Evolutionary conservation across 2,888 invertebrate genomes (phyloP), one percentile per base, ranked within the genome.

Genomic region (Patella depressa): DNA sequence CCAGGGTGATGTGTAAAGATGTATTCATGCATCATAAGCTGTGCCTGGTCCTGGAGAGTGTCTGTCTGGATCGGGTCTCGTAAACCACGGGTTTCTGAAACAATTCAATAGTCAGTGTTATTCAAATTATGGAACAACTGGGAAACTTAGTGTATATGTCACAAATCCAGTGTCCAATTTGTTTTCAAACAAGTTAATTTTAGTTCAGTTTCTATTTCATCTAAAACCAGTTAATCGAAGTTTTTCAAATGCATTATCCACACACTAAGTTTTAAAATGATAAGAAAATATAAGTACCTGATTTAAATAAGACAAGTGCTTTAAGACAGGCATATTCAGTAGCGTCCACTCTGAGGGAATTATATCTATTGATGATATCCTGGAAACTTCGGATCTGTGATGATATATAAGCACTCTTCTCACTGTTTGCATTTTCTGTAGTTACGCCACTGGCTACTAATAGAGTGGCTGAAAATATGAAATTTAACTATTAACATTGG

Each of bases 311-410:
- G 7, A 96, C 94, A 14, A 96, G 93, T 0, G 96, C 95, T 89
- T 96, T 96, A n/a, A 97, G 92, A 90, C 95, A 96, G 65, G 96
- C 95, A 88, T 95, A 96, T 89, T 97, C 97, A 0, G 95, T 95
- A 89, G 95, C 95, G 90, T 97, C 96, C 24, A 96, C 93, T 82
- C 94, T 93, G 76, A 95, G 92, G 12, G 94, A 92, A 11, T 94
- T 93, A 86, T 96, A 94, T 85, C 95, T 93, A 54, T 94, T 93
- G 75, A 96, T 92, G 1, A 95, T 92, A 84, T 94, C 94, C 70
- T 94, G 93, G 78, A 96, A 87, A 7, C 85, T 78, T 17, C 88
- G 84, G 1, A 91, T 80, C 82, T 93, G 93, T 88, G 94, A 92
- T 86, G 94, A 93, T 91, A 94, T 90, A 71, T 94, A 70, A 5